Conservation (phyloP, 1,140 invertebrate species). For the Watersipora subatra region DNA sequence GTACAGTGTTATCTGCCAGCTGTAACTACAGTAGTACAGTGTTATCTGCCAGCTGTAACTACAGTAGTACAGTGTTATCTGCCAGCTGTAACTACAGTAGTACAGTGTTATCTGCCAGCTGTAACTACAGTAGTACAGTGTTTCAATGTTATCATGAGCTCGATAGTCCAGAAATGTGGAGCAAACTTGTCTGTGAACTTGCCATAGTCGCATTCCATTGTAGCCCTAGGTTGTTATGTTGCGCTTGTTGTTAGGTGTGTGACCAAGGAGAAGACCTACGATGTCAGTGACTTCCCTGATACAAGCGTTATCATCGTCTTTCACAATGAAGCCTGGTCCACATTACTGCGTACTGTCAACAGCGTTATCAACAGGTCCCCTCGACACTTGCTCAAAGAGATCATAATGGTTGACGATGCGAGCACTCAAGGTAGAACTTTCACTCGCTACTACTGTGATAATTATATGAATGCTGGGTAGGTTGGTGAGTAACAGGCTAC, state of each 20-base stretch:
- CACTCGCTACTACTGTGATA: background rate
- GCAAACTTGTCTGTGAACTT: too few species aligned
- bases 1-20: too few species aligned
- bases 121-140: background rate
- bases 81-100: background rate
- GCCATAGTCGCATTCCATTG: background rate
- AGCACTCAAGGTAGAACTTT: constrained; percentile 72
- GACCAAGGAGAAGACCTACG: constrained; percentile 24
- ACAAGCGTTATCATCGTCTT: constrained; percentile 92
- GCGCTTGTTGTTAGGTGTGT: too few species aligned
- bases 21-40: too few species aligned
- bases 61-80: too few species aligned
- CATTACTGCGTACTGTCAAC: constrained; percentile 83
- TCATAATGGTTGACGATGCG: constrained; percentile 88
- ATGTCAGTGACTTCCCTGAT: constrained; percentile 48
- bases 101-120: background rate
- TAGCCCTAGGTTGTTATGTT: background rate
- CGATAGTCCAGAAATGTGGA: too few species aligned
- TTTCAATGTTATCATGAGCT: background rate
- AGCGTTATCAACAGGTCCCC: constrained; percentile 89
- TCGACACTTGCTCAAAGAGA: constrained; percentile 67
- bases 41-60: too few species aligned
- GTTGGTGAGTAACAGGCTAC: background rate
- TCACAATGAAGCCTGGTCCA: constrained; percentile 97
- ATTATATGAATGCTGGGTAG: background rate